These are phyloP conservation scores for Muscina levida DNA, from an alignment of 2,888 invertebrate genomes.

Conservation along the genomic window DNA sequence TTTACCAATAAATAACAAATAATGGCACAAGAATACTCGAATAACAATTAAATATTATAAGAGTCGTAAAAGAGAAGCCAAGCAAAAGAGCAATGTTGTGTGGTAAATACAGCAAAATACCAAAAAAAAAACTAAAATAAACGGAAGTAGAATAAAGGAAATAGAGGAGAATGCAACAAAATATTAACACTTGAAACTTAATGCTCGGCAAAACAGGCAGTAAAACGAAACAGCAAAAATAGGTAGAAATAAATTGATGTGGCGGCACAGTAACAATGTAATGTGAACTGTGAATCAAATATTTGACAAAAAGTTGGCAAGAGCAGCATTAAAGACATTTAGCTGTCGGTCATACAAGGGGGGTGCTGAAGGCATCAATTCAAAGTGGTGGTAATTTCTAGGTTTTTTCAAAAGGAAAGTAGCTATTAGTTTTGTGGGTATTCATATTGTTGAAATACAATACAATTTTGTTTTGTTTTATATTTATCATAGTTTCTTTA, in stretches of 20 bases:
- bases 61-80: background rate
- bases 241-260: too few species aligned
- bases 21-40: background rate
- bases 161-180: background rate
- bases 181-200: slow-evolving; percentile 26
- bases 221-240: background rate
- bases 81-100: slow-evolving; percentile 7
- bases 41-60: slow-evolving; percentile 24
- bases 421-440: too few species aligned
- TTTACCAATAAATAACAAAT: too few species aligned
- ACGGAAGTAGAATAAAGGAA: too few species aligned
- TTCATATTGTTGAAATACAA: too few species aligned
- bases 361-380: too few species aligned
- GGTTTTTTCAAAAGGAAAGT: background rate
- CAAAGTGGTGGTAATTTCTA: background rate
- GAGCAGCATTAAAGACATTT: background rate
- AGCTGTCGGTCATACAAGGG: too few species aligned
- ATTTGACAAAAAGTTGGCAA: slow-evolving; percentile 12
- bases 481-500: too few species aligned
- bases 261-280: slow-evolving; percentile 20
- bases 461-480: too few species aligned
- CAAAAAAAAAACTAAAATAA: background rate
- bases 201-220: background rate
- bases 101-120: slow-evolving; percentile 1
- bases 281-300: slow-evolving; percentile 28